Evolutionary conservation across 2,113 vertebrate species (phyloP).

Genomic region (Chloropsis cyanopogon): DNA sequence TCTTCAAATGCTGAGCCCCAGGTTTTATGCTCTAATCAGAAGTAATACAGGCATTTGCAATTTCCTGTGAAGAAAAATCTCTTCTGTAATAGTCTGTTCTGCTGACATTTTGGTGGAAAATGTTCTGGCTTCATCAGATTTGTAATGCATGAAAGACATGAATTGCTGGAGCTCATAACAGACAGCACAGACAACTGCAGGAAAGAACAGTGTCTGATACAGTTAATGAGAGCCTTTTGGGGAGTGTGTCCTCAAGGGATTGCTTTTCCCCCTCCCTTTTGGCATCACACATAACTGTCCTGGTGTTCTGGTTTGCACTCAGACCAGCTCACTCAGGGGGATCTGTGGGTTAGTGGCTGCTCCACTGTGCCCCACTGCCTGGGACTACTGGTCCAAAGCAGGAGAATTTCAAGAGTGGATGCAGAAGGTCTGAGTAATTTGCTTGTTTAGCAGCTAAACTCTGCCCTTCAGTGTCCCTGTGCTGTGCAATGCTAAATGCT

Average conservation of each 20-base stretch:
- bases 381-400: neutral
- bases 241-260: neutral
- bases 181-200: neutral
- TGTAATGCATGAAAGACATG: neutral
- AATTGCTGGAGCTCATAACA: neutral
- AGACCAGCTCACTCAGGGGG: accelerated
- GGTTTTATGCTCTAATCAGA: neutral
- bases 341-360: neutral
- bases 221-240: neutral
- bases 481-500: accelerated
- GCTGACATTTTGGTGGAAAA: neutral
- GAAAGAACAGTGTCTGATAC: accelerated
- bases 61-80: neutral
- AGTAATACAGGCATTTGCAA: neutral
- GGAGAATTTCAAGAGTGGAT: neutral
- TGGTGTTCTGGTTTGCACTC: neutral
- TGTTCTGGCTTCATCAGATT: neutral
- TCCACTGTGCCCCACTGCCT: neutral
- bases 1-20: neutral
- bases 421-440: neutral
- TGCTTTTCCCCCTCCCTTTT: neutral
- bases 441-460: neutral
- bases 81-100: neutral
- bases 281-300: neutral
- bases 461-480: neutral